phyloP scores from a whole-genome alignment of 2,888 invertebrate species.

The Chymomyza fuscimana region DNA sequence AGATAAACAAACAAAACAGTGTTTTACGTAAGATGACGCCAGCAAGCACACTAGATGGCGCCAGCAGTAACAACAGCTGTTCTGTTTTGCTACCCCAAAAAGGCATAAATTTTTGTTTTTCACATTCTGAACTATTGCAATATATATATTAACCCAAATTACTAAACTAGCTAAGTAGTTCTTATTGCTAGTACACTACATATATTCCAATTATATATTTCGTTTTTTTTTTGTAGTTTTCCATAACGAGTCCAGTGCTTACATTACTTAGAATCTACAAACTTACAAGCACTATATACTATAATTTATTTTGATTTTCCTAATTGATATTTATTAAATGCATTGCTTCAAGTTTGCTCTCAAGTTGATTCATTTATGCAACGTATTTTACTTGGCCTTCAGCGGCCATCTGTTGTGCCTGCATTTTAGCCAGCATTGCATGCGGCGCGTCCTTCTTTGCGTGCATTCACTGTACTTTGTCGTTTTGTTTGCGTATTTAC shows the following conservation, averaged over 20 bases:
- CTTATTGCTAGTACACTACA: no score
- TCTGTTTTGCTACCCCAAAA: no score
- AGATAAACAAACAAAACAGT: no score
- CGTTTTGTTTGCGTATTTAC: slow-evolving; percentile 49
- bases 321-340: background rate
- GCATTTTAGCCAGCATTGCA: background rate
- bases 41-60: no score
- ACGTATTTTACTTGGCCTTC: background rate
- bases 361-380: background rate
- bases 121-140: no score
- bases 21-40: no score
- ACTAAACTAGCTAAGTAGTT: no score
- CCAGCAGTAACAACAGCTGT: no score
- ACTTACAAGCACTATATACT: no score
- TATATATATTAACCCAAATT: no score
- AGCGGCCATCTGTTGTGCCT: background rate
- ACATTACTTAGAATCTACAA: background rate
- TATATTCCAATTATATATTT: no score
- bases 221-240: background rate
- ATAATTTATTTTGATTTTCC: background rate
- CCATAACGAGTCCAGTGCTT: background rate
- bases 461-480: background rate
- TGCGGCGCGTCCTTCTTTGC: background rate
- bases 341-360: background rate
- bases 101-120: no score